These are phyloP conservation scores for Otus sunia DNA, from an alignment of 2,113 vertebrate genomes.

Conservation along the genomic window DNA sequence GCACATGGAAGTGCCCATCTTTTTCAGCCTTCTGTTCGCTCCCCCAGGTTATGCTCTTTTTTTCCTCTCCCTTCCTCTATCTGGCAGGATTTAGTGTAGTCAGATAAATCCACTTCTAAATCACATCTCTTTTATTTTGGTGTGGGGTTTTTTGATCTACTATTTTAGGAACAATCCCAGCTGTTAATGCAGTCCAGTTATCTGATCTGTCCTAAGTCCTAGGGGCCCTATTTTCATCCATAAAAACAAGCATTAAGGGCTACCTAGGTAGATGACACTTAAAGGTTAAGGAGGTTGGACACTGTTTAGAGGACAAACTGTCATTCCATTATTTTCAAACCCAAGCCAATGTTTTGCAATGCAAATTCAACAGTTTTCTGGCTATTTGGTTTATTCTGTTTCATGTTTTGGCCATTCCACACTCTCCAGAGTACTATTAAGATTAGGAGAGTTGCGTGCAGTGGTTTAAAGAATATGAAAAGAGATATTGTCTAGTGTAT, in stretches of 20 bases:
- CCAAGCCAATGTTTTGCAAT: conserved; percentile 25
- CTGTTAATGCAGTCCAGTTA: not conserved
- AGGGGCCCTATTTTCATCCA: not conserved
- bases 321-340: conserved; percentile 21
- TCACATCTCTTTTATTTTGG: not conserved
- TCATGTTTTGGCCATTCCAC: conserved; percentile 44
- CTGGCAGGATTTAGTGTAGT: not conserved
- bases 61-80: not conserved
- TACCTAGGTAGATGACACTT: conserved; percentile 2
- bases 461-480: conserved; percentile 16
- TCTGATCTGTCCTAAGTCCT: not conserved
- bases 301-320: conserved; percentile 2
- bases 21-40: not conserved
- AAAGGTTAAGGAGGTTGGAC: conserved; percentile 34
- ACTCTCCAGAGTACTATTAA: conserved; percentile 34
- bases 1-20: not conserved
- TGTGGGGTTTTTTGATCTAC: not conserved
- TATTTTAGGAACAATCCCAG: not conserved
- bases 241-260: conserved; percentile 1
- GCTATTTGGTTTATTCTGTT: conserved; percentile 45
- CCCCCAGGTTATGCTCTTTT: accelerated
- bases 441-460: conserved; percentile 16
- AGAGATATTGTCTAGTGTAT: not conserved
- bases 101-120: not conserved
- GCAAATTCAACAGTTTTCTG: conserved; percentile 22